Evolutionary conservation across 2,113 vertebrate genomes (phyloP).

Genomic region (Sterrhoptilus dennistouni): DNA sequence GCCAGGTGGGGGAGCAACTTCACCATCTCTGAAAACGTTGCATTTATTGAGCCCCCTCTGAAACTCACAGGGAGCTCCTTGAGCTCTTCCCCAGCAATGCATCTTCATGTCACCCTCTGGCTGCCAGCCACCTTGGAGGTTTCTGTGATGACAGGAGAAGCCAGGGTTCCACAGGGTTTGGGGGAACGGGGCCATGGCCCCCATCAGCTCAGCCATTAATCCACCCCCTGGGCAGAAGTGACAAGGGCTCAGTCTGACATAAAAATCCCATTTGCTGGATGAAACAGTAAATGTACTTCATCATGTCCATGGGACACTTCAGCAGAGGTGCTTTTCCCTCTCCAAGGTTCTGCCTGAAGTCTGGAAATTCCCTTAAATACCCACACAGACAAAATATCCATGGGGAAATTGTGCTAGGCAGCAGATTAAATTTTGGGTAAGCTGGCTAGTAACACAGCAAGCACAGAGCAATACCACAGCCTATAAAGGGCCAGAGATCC

Average conservation of each 20-base stretch:
- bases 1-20: not conserved
- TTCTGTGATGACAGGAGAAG: not conserved
- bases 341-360: not conserved
- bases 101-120: not conserved
- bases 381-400: not conserved
- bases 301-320: not conserved
- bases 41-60: fast-evolving
- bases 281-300: not conserved
- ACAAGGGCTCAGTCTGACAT: not conserved
- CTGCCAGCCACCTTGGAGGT: not conserved
- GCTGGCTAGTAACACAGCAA: not conserved
- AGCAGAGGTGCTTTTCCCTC: not conserved
- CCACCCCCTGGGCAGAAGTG: not conserved
- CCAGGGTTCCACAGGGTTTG: not conserved
- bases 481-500: not conserved
- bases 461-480: not conserved
- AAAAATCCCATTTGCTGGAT: slow-evolving; percentile 34
- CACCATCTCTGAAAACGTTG: fast-evolving
- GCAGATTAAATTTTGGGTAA: not conserved
- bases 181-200: fast-evolving
- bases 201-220: not conserved
- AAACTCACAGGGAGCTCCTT: fast-evolving
- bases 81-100: not conserved
- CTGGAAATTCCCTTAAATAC: not conserved
- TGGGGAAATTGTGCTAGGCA: not conserved